phyloP scores from a whole-genome alignment of 2,113 vertebrate genomes.

The Mohoua ochrocephala region DNA sequence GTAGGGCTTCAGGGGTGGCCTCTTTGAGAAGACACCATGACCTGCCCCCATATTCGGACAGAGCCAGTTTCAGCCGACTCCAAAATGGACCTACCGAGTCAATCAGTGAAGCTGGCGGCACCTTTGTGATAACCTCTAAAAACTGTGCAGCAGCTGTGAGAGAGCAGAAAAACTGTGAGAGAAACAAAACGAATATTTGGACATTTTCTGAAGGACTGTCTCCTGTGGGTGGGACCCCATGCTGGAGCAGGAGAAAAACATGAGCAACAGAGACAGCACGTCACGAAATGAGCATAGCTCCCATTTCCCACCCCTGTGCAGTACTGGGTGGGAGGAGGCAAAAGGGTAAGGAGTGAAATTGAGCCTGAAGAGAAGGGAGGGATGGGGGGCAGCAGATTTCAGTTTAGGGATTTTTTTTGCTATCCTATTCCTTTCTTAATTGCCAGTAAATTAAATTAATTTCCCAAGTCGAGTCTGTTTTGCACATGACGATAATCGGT shows the following conservation, averaged over 20 bases:
- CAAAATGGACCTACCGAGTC: neutral
- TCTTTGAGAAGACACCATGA: neutral
- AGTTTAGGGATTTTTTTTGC: neutral
- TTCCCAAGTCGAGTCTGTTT: neutral
- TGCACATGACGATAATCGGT: accelerated
- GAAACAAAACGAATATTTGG: neutral
- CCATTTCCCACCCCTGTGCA: neutral
- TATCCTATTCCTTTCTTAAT: neutral
- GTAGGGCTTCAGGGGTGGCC: neutral
- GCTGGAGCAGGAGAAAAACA: neutral
- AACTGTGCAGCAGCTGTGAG: neutral
- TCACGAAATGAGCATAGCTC: neutral
- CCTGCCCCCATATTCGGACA: neutral
- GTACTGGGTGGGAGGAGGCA: accelerated
- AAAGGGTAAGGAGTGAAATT: neutral
- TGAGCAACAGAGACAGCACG: accelerated
- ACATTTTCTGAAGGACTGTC: neutral
- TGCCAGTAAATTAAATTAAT: neutral
- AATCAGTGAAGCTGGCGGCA: neutral
- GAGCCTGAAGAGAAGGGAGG: neutral
- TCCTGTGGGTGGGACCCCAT: accelerated
- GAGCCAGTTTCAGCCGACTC: neutral
- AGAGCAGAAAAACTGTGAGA: neutral
- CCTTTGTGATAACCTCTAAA: neutral
- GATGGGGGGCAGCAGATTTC: neutral